These are phyloP conservation scores for Macaca mulatta DNA, from an alignment of 2,113 vertebrate species.

Conservation along the genomic window DNA sequence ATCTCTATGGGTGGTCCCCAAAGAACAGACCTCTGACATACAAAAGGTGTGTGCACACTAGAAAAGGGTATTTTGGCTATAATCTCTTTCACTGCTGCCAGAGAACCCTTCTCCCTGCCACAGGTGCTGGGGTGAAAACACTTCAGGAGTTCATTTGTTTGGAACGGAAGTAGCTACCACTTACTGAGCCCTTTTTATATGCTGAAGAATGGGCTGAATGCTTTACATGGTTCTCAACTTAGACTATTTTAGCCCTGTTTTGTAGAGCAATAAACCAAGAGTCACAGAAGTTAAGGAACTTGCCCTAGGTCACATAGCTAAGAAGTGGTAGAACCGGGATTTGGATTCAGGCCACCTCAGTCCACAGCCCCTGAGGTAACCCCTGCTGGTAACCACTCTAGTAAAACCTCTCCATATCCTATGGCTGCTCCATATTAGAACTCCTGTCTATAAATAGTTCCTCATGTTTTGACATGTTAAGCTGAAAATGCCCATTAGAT, in stretches of 20 bases:
- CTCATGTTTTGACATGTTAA: not conserved
- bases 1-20: not conserved
- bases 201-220: not conserved
- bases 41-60: not conserved
- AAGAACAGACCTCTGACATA: not conserved
- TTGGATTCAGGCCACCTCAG: not conserved
- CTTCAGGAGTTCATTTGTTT: not conserved
- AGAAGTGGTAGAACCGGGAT: not conserved
- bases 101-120: not conserved
- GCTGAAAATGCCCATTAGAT: not conserved
- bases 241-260: conserved; percentile 9
- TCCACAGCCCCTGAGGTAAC: not conserved
- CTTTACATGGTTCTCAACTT: not conserved
- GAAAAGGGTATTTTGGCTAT: not conserved
- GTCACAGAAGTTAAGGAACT: not conserved
- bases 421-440: not conserved
- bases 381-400: not conserved
- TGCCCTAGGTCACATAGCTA: not conserved
- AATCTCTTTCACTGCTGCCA: not conserved
- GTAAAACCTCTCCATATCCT: not conserved
- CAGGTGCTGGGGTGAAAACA: not conserved
- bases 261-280: not conserved
- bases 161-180: not conserved
- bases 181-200: not conserved
- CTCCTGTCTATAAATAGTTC: not conserved